Percentiles rank a stretch among this genome's conserved stretches.
Evolutionary conservation across 2,888 invertebrate species (phyloP).

Genomic region (Amiota minor): DNA sequence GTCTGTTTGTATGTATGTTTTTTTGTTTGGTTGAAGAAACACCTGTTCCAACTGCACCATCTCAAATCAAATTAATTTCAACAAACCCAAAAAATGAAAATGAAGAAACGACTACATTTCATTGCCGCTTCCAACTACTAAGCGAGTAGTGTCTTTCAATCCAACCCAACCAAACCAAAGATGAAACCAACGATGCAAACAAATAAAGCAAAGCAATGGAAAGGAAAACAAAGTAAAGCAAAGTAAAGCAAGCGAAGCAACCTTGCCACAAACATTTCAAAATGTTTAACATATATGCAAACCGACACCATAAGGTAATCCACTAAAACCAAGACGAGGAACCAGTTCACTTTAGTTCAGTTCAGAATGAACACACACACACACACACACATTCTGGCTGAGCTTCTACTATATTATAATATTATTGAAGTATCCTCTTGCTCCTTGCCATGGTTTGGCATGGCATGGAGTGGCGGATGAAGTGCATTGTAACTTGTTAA

Average conservation of each 20-base stretch:
- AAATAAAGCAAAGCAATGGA: no score
- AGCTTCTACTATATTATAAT: not conserved
- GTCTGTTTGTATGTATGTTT: no score
- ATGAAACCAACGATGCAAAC: no score
- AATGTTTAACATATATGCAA: conserved; percentile 29
- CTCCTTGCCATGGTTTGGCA: no score
- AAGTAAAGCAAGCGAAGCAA: conserved; percentile 4
- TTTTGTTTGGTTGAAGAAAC: not conserved
- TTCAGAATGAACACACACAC: not conserved
- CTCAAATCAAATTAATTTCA: conserved; percentile 29
- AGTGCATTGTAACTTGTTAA: conserved; percentile 56
- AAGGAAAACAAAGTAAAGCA: not conserved
- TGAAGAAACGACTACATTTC: no score
- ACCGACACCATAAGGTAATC: conserved; percentile 25
- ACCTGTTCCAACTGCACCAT: conserved; percentile 14
- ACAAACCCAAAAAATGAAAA: conserved; percentile 15
- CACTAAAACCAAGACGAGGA: conserved; percentile 11
- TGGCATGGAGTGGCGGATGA: not conserved
- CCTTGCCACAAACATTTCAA: conserved; percentile 21
- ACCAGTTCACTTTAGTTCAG: conserved; percentile 12
- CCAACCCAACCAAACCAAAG: no score
- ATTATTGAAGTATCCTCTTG: no score
- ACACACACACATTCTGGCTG: not conserved
- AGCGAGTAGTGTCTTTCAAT: no score
- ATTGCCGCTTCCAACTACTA: no score